Evolutionary conservation across 2,113 vertebrate genomes (phyloP).

Genomic region (Oplegnathus fasciatus): DNA sequence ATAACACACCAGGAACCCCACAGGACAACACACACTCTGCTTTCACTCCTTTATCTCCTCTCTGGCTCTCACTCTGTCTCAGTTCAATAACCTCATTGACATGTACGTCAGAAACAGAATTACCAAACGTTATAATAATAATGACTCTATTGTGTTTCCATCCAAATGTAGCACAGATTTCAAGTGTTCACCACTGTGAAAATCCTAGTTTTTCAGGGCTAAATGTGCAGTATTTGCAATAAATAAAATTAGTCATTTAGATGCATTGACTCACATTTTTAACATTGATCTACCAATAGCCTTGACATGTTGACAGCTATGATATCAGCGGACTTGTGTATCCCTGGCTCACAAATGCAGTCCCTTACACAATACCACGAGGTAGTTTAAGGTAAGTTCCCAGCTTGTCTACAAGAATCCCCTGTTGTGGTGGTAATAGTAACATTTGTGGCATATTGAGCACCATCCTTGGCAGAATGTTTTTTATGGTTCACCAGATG

Average conservation of each 20-base stretch:
- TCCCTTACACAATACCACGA: background rate
- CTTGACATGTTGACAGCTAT: background rate
- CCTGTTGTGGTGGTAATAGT: background rate
- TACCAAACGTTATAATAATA: background rate
- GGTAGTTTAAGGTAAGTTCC: too few relatives aligned
- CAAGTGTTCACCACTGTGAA: background rate
- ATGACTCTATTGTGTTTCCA: background rate
- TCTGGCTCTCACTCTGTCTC: slow-evolving; percentile 50
- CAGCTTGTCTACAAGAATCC: background rate
- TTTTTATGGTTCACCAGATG: background rate
- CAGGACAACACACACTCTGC: slow-evolving; percentile 62
- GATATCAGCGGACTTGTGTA: background rate
- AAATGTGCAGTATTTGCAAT: background rate
- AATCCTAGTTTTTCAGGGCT: background rate
- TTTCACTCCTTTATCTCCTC: slow-evolving; percentile 60
- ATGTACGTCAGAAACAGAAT: background rate
- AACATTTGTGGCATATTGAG: background rate
- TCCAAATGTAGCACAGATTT: background rate
- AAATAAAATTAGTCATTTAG: too few relatives aligned
- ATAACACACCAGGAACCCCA: slow-evolving; percentile 83
- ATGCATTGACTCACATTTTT: background rate
- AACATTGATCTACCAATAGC: background rate
- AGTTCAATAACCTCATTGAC: background rate
- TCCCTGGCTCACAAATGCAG: background rate
- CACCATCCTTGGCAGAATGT: background rate